Base-by-base conservation (phyloP, 2,888 invertebrate genomes). In the Formica aserva region DNA sequence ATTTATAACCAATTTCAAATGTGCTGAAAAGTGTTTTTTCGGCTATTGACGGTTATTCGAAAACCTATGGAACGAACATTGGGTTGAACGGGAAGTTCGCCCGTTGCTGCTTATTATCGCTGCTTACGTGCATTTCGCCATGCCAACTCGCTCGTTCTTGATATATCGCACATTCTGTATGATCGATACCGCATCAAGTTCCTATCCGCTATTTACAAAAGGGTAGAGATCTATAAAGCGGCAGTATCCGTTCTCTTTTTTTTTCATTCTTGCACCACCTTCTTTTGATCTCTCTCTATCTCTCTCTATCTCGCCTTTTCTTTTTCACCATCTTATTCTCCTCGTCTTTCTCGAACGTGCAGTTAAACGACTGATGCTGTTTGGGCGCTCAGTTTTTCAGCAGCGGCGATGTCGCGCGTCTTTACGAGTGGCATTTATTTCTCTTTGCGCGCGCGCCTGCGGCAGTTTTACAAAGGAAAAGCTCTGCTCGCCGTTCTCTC, bases 391-490 rank as follows among this genome's bases (percentile, higher is more conserved):
- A 74, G 82, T 88, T 84, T 88, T 85, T 81, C 38, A 82, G 62
- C 75, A 66, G 35, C 63, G 22, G 26, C 82, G 71, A 62, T 77
- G 71, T 69, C 62, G 45, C 48, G 57, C 67, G 78, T 78, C 26
- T 82, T 72, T 65, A 82, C 80, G 82, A 67, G 77, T 48, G 66
- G 83, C 89, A 89, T 89, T 88, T 89, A 89, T 89, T 88, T 87
- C 87, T 85, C 89, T 86, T 86, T 82, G 82, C 78, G 22, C 78
- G 81, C 65, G 38, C 38, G n/a, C 48, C 48, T 48, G 48, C 48
- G 48, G 13, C 76, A 72, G 69, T 86, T 76, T 57, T n/a, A 71
- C 82, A 75, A 82, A 82, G 78, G 78, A 75, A 83, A 87, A 84
- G 84, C 76, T 83, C 84, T 83, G 82, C 89, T 45, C 66, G 76